A percentile compares a stretch with the other conserved stretches of the same genome.
These are phyloP conservation scores for Xiphorhynchus elegans DNA, from an alignment of 2,113 vertebrate genomes.

Conservation along the genomic window DNA sequence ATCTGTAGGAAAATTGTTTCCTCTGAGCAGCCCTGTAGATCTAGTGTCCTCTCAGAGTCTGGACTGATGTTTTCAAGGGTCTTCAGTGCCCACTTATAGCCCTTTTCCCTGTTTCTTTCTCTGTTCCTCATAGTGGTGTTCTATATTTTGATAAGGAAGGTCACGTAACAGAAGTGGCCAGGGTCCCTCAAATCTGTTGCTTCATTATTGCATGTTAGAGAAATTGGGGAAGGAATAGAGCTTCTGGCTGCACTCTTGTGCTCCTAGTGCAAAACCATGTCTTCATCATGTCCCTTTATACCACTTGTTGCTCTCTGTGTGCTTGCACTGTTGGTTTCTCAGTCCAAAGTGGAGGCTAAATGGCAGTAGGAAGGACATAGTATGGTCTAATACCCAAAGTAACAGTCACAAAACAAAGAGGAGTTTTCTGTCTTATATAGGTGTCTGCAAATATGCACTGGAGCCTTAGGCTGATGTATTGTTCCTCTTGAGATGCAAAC, in stretches of 20 bases:
- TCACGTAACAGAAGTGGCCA: neutral
- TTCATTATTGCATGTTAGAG: neutral
- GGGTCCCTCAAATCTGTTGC: rapidly evolving
- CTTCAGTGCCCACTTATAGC: neutral
- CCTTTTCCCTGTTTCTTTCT: neutral
- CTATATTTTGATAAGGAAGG: neutral
- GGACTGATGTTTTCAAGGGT: neutral
- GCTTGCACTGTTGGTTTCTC: neutral
- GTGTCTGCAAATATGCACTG: neutral
- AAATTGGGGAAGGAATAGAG: neutral
- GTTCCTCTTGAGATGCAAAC: neutral
- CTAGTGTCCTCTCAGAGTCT: neutral
- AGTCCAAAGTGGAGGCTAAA: neutral
- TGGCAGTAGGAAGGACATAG: neutral
- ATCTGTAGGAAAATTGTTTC: neutral
- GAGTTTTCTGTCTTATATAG: neutral
- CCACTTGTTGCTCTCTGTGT: neutral
- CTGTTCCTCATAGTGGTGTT: neutral
- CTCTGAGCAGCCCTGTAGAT: neutral
- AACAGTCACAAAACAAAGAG: neutral
- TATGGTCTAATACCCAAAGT: neutral
- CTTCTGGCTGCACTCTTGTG: neutral
- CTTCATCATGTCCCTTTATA: neutral
- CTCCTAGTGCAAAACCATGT: neutral
- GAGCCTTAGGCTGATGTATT: neutral